phyloP scores from a whole-genome alignment of 2,797 vertebrate species.

The Valencia hispanica region DNA sequence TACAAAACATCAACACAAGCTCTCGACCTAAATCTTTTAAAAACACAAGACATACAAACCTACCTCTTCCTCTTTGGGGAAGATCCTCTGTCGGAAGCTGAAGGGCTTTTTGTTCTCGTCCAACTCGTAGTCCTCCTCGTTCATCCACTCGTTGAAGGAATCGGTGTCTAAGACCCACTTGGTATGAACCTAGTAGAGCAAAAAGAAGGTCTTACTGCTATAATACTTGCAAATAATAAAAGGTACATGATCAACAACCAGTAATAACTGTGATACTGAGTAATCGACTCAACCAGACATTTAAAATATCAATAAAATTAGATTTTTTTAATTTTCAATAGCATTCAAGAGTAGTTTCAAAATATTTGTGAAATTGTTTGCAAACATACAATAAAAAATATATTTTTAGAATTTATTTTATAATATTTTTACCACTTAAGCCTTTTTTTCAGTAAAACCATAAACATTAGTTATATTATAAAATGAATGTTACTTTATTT shows the following conservation, averaged over 20 bases:
- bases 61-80: conserved; percentile 95
- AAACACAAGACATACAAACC: conserved; percentile 5
- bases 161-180: conserved; percentile 97
- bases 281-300: not conserved
- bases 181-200: conserved; percentile 85
- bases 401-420: not conserved
- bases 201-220: not conserved
- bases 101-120: conserved; percentile 94
- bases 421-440: not conserved
- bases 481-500: too few species aligned
- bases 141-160: conserved; percentile 98
- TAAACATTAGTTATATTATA: not conserved
- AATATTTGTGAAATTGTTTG: not conserved
- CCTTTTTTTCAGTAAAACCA: not conserved
- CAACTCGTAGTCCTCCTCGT: conserved; percentile 97
- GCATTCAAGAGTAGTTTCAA: not conserved
- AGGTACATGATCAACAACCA: not conserved
- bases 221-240: not conserved
- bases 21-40: not conserved
- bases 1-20: not conserved
- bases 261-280: not conserved
- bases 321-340: not conserved
- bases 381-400: not conserved
- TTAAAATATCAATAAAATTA: not conserved
- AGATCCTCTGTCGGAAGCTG: conserved; percentile 90